A percentile compares a stretch with the other conserved stretches of the same genome.
Evolutionary conservation across 2,797 vertebrate species (phyloP).

Genomic region (Glyptemys insculpta): DNA sequence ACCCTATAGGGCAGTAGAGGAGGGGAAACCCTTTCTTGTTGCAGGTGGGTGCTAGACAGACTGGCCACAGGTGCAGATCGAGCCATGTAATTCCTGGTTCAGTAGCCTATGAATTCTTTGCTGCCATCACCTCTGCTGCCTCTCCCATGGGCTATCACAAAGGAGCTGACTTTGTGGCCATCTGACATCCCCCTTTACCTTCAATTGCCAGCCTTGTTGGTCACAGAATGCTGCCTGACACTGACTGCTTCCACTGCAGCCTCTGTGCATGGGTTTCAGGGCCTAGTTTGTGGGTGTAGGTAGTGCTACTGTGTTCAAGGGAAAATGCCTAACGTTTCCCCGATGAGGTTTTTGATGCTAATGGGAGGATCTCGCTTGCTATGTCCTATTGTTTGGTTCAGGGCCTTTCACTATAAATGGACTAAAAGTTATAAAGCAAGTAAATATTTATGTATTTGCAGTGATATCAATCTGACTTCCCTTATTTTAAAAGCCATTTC

Average conservation of each 20-base stretch:
- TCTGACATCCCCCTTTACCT: background rate
- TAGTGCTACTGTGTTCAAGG: background rate
- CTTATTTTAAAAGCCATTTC: background rate
- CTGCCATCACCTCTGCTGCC: background rate
- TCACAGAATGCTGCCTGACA: background rate
- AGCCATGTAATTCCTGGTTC: background rate
- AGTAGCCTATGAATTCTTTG: rapidly evolving
- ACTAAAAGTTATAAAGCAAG: background rate
- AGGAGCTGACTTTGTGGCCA: background rate
- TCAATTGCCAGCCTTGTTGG: background rate
- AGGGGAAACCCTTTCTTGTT: background rate
- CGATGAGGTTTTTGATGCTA: background rate
- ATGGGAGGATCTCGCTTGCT: rapidly evolving
- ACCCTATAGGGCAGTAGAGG: background rate
- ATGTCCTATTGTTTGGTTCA: background rate
- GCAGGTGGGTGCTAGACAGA: background rate
- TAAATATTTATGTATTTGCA: background rate
- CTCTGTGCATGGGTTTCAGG: background rate
- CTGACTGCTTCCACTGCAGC: background rate
- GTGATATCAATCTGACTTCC: rapidly evolving
- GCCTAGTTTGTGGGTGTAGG: background rate
- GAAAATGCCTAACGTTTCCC: background rate
- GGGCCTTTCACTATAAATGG: background rate
- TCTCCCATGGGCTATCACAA: background rate
- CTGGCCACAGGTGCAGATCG: background rate